phyloP scores from a whole-genome alignment of 2,113 vertebrate genomes.

The Acanthochromis polyacanthus region DNA sequence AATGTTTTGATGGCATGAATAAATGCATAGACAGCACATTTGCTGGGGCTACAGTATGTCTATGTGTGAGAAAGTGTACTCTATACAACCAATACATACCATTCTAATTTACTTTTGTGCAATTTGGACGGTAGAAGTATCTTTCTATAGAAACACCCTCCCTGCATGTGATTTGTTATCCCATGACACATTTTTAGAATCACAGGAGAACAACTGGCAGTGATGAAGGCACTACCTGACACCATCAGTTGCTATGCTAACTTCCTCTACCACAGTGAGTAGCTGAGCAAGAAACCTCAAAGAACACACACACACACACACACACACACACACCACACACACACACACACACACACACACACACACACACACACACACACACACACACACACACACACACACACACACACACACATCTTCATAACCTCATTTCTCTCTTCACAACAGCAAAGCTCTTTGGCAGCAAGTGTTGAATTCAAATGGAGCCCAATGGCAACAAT shows the following conservation, averaged over 20 bases:
- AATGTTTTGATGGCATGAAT: too few relatives aligned
- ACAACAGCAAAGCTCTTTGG: conserved; percentile 58
- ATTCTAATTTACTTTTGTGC: not conserved
- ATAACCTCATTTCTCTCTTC: conserved; percentile 52
- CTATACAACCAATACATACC: conserved; percentile 1
- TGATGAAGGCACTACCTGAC: conserved; percentile 35
- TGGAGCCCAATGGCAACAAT: conserved; percentile 53
- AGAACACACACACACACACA: conserved; percentile 12
- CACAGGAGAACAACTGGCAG: conserved; percentile 37
- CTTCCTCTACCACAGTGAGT: conserved; percentile 36
- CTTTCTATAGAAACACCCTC: not conserved
- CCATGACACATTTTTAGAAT: conserved; percentile 18
- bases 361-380: conserved; percentile 8
- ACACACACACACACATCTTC: conserved; percentile 21
- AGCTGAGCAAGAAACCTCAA: conserved; percentile 37
- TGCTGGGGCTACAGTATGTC: not conserved
- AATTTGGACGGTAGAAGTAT: not conserved
- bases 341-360: conserved; percentile 12
- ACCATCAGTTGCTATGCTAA: conserved; percentile 25
- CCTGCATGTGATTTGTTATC: conserved; percentile 3
- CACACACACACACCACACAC: too few relatives aligned
- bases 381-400: conserved; percentile 21
- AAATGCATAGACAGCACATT: conserved; percentile 2
- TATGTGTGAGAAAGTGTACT: not conserved
- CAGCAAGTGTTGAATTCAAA: conserved; percentile 57